Percentiles rank a stretch among this genome's conserved stretches.
Conservation (phyloP, 2,797 vertebrate genomes). For the Florisuga fusca region DNA sequence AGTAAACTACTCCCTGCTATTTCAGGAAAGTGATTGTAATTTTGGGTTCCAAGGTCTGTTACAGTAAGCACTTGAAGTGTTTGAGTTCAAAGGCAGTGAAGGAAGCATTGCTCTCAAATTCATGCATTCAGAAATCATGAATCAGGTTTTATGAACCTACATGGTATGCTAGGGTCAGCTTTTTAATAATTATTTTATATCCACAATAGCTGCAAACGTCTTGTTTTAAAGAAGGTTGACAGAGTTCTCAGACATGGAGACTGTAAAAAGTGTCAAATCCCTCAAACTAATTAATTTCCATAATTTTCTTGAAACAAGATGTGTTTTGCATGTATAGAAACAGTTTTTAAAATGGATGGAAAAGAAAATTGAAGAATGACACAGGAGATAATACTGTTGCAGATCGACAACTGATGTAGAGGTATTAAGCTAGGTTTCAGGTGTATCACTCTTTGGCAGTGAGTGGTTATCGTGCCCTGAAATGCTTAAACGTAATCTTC, state of each 20-base stretch:
- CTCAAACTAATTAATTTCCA: not conserved
- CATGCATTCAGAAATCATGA: not conserved
- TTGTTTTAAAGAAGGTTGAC: not conserved
- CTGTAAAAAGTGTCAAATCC: not conserved
- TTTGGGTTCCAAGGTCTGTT: not conserved
- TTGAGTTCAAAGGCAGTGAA: not conserved
- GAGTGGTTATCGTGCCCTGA: not conserved
- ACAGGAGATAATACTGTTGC: not conserved
- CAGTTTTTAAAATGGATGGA: not conserved
- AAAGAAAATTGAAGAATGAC: not conserved
- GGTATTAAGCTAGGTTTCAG: not conserved
- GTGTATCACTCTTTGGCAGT: not conserved
- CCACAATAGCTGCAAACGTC: not conserved
- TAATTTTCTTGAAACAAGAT: not conserved
- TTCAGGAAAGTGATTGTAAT: not conserved
- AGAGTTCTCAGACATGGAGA: not conserved
- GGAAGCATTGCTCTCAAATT: not conserved
- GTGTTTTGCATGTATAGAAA: not conserved
- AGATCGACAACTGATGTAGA: not conserved
- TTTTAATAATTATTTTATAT: not conserved
- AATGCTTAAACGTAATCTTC: not conserved
- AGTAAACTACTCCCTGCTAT: not conserved
- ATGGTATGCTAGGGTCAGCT: not conserved
- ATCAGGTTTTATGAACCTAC: rapidly evolving
- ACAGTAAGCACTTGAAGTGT: not conserved